Evolutionary conservation across 2,113 vertebrate genomes (phyloP).

Genomic region (Gulo gulo): DNA sequence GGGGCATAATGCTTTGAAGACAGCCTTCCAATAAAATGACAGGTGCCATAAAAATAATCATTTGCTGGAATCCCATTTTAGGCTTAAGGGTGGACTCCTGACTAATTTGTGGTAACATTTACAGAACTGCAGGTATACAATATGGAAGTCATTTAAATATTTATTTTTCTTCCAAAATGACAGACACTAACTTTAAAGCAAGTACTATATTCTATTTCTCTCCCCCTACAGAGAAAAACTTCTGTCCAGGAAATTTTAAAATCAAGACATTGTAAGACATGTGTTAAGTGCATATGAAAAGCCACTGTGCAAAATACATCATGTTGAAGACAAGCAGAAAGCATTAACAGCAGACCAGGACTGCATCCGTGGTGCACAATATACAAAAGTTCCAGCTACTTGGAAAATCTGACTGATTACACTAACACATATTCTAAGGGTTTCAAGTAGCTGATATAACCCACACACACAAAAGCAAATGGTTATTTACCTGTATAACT

Average conservation of each 20-base stretch:
- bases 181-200: not conserved
- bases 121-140: not conserved
- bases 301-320: not conserved
- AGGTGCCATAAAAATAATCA: not conserved
- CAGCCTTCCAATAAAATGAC: not conserved
- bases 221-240: not conserved
- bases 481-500: not conserved
- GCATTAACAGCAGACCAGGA: not conserved
- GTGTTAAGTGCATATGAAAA: not conserved
- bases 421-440: not conserved
- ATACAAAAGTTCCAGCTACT: not conserved
- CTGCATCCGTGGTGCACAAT: not conserved
- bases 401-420: not conserved
- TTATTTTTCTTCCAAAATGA: not conserved
- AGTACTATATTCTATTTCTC: not conserved
- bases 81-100: not conserved
- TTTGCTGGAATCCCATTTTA: not conserved
- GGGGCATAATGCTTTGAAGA: not conserved
- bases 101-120: not conserved
- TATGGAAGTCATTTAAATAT: not conserved
- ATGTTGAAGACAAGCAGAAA: not conserved
- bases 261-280: not conserved
- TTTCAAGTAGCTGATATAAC: not conserved
- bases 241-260: slow-evolving; percentile 18
- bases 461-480: not conserved